Evolutionary conservation across 2,113 vertebrate species (phyloP).

Genomic region (Tautogolabrus adspersus): DNA sequence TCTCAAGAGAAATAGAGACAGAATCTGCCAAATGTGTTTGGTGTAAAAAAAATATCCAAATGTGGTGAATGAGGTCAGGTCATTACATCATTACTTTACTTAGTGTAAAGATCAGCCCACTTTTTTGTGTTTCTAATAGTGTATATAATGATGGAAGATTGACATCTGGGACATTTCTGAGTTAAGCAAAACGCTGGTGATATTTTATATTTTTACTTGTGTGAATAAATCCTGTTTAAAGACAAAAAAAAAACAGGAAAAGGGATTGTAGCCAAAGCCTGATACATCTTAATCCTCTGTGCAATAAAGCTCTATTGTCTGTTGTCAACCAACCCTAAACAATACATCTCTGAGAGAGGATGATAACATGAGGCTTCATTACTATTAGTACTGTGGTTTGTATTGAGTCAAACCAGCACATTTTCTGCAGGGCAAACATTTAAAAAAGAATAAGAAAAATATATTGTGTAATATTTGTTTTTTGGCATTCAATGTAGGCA

Average conservation of each 20-base stretch:
- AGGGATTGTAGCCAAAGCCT: not conserved
- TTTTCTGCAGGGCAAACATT: no score
- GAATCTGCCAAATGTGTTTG: not conserved
- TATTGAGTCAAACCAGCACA: not conserved
- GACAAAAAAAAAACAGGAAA: not conserved
- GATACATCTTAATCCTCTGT: not conserved
- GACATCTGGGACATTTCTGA: not conserved
- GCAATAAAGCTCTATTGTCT: not conserved
- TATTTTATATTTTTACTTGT: not conserved
- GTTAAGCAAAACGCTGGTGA: not conserved
- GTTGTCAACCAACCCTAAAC: not conserved
- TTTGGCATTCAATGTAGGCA: no score
- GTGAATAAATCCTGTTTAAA: not conserved
- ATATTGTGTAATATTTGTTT: no score
- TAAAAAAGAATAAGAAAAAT: no score
- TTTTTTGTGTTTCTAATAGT: conserved; percentile 20
- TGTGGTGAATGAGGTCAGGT: not conserved
- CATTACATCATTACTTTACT: conserved; percentile 24
- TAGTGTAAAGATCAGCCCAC: conserved; percentile 2
- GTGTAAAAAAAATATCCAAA: conserved; percentile 10
- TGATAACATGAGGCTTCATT: not conserved
- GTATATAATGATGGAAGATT: conserved; percentile 11
- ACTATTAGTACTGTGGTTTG: no score
- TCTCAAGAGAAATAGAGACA: not conserved
- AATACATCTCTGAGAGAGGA: not conserved